Base-by-base conservation (phyloP, 2,113 vertebrate species). In the Myxocyprinus asiaticus region DNA sequence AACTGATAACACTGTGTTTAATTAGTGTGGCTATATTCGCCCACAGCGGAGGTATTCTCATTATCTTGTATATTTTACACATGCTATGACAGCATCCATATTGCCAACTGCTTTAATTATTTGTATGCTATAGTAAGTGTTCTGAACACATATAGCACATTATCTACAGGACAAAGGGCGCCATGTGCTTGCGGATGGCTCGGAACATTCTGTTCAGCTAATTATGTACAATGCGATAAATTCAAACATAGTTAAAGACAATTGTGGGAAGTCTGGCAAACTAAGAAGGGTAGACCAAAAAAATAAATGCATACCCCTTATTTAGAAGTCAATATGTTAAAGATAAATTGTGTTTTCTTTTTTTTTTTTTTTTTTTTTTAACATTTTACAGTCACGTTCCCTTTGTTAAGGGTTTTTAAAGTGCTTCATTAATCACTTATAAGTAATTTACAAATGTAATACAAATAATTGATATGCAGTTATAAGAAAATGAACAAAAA, bases 81-180 rank as follows among this genome's bases (percentile, higher is more conserved):
- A 79, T 50, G 44, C 44, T 76, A 80, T 72, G 62, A 55, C 12
- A 70, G 65, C 61, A 64, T 56, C 71, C 22, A 65, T 77, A 51
- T 22, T 50, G 63, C 61, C 77, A 48, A 33, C 71, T 70, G 64
- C 51, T 81, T 85, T 85, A 87, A 89, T 90, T 80, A 81, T 77
- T 80, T 81, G 75, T 81, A 56, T 64, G 15, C 47, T 81, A 84
- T 79, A 82, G 79, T 63, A 55, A 76, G 43, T 5, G 48, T 77
- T 73, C 42, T 14, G 48, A 56, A 68, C 70, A 58, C 61, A 68
- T 68, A 82, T 78, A 79, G 43, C 78, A 15, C 55, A 64, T 76
- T 45, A 71, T 79, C 68, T 71, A 8, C 56, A 69, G 73, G 73
- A 22, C 61, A 65, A 65, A 65, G 48, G 73, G 12, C 42, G 61